phyloP scores from a whole-genome alignment of 2,888 invertebrate species.

The Agriopis leucophaearia region DNA sequence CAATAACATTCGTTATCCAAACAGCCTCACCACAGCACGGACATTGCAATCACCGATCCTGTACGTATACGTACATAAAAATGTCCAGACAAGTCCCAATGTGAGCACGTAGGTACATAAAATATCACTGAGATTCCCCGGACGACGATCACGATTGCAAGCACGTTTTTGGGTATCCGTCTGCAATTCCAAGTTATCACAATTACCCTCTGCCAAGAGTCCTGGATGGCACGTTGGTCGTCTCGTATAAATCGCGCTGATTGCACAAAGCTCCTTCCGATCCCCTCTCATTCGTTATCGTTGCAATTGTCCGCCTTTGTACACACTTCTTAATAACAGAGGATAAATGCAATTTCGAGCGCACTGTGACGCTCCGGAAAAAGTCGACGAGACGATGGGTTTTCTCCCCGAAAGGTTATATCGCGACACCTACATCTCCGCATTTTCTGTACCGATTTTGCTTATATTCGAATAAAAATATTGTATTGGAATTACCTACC shows the following conservation, averaged over 20 bases:
- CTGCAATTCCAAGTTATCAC: slow-evolving; percentile 60
- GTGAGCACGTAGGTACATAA: slow-evolving; percentile 36
- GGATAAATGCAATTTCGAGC: slow-evolving; percentile 61
- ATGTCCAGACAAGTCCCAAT: slow-evolving; percentile 29
- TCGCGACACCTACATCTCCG: no score
- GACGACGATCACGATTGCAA: slow-evolving; percentile 54
- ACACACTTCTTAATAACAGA: slow-evolving; percentile 71
- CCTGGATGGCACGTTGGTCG: slow-evolving; percentile 39
- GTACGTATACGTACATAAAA: slow-evolving; percentile 13
- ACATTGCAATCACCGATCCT: no score
- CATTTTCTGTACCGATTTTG: no score
- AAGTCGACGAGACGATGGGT: slow-evolving; percentile 34
- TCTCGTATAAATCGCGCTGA: slow-evolving; percentile 76
- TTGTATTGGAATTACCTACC: no score
- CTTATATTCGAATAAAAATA: no score
- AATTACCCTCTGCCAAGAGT: slow-evolving; percentile 65
- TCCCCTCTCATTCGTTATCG: slow-evolving; percentile 80
- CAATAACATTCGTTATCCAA: no score
- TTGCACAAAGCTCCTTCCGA: slow-evolving; percentile 80
- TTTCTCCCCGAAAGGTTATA: no score
- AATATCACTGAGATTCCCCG: slow-evolving; percentile 38
- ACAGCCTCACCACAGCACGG: no score
- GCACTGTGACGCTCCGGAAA: slow-evolving; percentile 49
- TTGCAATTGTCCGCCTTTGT: slow-evolving; percentile 73
- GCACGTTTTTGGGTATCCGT: slow-evolving; percentile 58